Percentiles rank a stretch among this genome's conserved stretches.
Conservation (phyloP, 2,888 invertebrate genomes). For the Cyaniris semiargus region DNA sequence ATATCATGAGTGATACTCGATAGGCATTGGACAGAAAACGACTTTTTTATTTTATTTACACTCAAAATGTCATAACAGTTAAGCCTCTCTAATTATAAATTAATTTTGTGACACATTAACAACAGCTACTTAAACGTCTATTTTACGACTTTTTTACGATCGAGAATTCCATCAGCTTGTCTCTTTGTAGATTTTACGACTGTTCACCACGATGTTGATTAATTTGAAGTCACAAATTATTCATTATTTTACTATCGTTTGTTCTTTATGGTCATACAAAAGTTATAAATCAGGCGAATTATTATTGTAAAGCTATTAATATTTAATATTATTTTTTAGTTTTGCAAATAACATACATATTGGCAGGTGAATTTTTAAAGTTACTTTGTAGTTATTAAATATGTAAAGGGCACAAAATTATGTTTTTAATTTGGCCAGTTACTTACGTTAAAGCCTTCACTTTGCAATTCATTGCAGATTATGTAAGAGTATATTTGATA, state of each 20-base stretch:
- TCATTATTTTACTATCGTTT: background rate
- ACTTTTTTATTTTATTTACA: background rate
- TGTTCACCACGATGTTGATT: background rate
- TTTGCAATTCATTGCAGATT: no score
- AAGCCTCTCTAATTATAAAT: slow-evolving; percentile 24
- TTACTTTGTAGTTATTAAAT: background rate
- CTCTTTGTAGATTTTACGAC: slow-evolving; percentile 23
- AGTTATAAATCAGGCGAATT: background rate
- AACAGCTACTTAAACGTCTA: slow-evolving; percentile 28
- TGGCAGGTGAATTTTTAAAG: no score
- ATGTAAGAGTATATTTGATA: no score
- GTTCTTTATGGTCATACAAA: background rate
- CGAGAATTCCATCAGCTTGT: slow-evolving; percentile 12
- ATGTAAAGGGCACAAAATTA: background rate
- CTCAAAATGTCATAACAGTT: slow-evolving; percentile 11
- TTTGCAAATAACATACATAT: background rate
- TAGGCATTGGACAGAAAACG: background rate
- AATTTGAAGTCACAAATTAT: slow-evolving; percentile 18
- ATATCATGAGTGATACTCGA: no score
- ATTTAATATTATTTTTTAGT: background rate
- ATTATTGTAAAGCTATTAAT: no score
- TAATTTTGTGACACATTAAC: slow-evolving; percentile 10
- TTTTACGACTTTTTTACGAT: slow-evolving; percentile 23
- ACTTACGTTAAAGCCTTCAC: no score
- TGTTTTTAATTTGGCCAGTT: no score